Evolutionary conservation across 2,113 vertebrate species (phyloP).

Genomic region (Pagrus major): DNA sequence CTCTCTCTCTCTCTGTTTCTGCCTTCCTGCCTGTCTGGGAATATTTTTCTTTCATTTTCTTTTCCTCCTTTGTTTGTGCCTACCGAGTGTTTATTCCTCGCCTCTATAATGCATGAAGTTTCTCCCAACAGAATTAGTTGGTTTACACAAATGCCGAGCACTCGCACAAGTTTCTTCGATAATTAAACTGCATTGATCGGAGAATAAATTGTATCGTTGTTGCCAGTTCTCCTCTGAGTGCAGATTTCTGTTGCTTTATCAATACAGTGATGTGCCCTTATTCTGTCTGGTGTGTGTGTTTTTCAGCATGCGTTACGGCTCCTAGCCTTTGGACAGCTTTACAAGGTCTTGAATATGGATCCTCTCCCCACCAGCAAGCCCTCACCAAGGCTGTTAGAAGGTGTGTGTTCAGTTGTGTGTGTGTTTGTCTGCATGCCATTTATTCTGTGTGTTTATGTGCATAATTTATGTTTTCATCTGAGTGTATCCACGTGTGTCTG

Average conservation of each 20-base stretch:
- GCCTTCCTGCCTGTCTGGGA: conserved; percentile 45
- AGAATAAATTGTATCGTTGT: conserved; percentile 8
- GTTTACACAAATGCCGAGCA: neutral
- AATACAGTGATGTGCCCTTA: conserved; percentile 10
- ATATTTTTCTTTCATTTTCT: conserved; percentile 5
- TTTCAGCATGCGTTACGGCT: conserved; percentile 78
- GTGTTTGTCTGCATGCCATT: neutral
- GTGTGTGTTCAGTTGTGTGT: conserved; percentile 43
- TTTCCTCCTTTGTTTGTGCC: neutral
- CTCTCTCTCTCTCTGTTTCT: conserved; percentile 14
- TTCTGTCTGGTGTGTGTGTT: conserved; percentile 38
- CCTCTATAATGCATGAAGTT: conserved; percentile 29
- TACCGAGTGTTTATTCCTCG: neutral
- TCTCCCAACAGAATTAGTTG: conserved; percentile 16
- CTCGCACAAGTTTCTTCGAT: conserved; percentile 9
- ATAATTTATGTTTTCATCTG: neutral
- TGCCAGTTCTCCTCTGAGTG: neutral
- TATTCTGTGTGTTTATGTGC: neutral
- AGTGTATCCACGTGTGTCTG: neutral
- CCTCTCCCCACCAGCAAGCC: conserved; percentile 69
- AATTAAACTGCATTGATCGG: conserved; percentile 47
- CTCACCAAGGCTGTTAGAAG: conserved; percentile 56
- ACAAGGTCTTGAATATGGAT: conserved; percentile 79
- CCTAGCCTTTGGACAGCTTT: conserved; percentile 78
- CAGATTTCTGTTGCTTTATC: conserved; percentile 11